A percentile compares a stretch with the other conserved stretches of the same genome.
phyloP scores from a whole-genome alignment of 2,888 invertebrate genomes.

The Dione juno region DNA sequence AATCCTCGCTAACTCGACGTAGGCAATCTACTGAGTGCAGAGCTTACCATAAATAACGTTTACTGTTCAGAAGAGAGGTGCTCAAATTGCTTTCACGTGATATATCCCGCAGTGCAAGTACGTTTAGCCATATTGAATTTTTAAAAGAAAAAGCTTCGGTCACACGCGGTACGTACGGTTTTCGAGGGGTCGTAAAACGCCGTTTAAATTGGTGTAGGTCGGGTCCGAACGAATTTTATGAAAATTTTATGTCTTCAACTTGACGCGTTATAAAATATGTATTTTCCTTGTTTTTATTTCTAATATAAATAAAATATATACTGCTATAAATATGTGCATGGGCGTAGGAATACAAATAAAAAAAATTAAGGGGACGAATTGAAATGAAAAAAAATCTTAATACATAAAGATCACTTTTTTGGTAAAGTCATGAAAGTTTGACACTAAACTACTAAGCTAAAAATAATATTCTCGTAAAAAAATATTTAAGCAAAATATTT shows the following conservation, averaged over 20 bases:
- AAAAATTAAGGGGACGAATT: too few relatives aligned
- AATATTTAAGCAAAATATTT: too few relatives aligned
- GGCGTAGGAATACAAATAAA: neutral
- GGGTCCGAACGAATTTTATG: constrained; percentile 33
- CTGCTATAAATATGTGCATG: too few relatives aligned
- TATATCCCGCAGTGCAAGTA: constrained; percentile 73
- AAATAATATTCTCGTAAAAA: too few relatives aligned
- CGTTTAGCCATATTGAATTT: constrained; percentile 78
- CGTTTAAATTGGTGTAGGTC: constrained; percentile 41
- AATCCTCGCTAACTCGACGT: constrained; percentile 72
- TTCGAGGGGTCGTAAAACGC: constrained; percentile 34
- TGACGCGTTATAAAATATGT: neutral
- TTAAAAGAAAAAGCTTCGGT: constrained; percentile 65
- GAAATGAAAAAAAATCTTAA: neutral
- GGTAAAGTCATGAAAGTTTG: neutral
- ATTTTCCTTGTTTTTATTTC: neutral
- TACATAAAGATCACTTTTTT: neutral
- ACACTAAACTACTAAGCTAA: too few relatives aligned
- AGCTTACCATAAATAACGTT: constrained; percentile 81
- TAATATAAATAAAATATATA: neutral
- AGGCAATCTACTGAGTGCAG: constrained; percentile 74
- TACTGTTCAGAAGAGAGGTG: constrained; percentile 77
- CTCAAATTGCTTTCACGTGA: constrained; percentile 81
- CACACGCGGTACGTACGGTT: constrained; percentile 17
- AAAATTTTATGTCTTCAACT: constrained; percentile 16